Conservation (phyloP, 1,140 invertebrate species). For the Drosophila subobscura region DNA sequence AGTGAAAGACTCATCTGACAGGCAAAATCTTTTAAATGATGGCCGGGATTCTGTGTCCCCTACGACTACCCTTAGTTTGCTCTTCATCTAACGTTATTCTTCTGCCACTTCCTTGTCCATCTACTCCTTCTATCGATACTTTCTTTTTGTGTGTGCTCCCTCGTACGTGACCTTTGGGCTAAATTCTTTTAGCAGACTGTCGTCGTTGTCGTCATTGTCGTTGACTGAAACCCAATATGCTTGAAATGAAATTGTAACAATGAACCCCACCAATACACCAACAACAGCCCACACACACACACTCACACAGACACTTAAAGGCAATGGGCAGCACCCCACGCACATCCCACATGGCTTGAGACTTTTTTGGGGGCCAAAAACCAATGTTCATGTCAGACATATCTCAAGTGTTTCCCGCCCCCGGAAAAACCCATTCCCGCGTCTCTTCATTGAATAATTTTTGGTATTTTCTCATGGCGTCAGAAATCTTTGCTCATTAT, state of each 20-base stretch:
- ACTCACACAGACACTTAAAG: conserved; percentile 19
- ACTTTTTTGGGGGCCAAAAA: conserved; percentile 46
- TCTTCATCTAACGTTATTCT: background rate
- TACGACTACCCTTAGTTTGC: too few relatives aligned
- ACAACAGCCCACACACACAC: conserved; percentile 25
- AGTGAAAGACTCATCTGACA: too few relatives aligned
- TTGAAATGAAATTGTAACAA: conserved; percentile 78
- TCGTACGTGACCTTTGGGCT: conserved; percentile 71
- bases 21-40: conserved; percentile 1
- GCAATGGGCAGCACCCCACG: conserved; percentile 9
- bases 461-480: conserved; percentile 64
- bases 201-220: conserved; percentile 28
- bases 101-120: conserved; percentile 2
- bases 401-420: conserved; percentile 33
- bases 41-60: too few relatives aligned
- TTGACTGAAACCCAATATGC: conserved; percentile 72
- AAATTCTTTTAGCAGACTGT: conserved; percentile 61
- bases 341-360: conserved; percentile 45
- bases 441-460: conserved; percentile 47
- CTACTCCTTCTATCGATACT: background rate
- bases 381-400: conserved; percentile 44
- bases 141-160: conserved; percentile 9
- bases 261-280: conserved; percentile 63
- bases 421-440: conserved; percentile 14
- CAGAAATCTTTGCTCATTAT: conserved; percentile 76